Percentiles rank a stretch among this genome's conserved stretches.
Evolutionary conservation across 2,113 vertebrate species (phyloP).

Genomic region (Dolichotis patagonum): DNA sequence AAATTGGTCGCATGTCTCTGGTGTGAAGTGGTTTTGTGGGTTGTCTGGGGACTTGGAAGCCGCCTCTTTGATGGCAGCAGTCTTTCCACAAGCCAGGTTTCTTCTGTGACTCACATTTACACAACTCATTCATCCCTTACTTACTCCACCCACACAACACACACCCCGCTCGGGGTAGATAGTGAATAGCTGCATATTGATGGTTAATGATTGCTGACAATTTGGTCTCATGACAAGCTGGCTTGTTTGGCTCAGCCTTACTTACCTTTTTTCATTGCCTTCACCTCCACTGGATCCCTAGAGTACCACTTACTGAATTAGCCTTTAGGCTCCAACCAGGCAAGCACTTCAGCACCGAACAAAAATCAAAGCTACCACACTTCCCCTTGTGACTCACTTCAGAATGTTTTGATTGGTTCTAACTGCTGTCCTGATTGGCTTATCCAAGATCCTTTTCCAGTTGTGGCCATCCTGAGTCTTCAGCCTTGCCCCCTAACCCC

Average conservation of each 20-base stretch:
- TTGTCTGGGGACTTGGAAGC: not conserved
- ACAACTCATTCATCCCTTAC: not conserved
- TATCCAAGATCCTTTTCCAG: not conserved
- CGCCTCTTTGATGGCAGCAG: not conserved
- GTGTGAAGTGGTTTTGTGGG: not conserved
- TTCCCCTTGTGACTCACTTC: not conserved
- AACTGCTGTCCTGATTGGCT: not conserved
- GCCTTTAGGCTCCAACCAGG: not conserved
- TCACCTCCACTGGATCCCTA: not conserved
- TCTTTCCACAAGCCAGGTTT: not conserved
- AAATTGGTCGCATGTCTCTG: not conserved
- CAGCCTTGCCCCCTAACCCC: not conserved
- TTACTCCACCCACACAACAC: not conserved
- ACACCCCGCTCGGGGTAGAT: not conserved
- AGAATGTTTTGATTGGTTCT: not conserved
- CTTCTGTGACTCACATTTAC: slow-evolving; percentile 41
- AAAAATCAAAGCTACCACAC: not conserved
- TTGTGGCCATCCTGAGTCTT: not conserved
- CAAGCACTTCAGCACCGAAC: not conserved
- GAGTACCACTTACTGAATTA: not conserved
- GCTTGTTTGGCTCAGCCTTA: slow-evolving; percentile 19
- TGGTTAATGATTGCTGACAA: not conserved
- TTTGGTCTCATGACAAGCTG: not conserved
- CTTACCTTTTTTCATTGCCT: not conserved
- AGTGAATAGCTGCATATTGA: not conserved